phyloP scores from a whole-genome alignment of 2,797 vertebrate genomes.

The Champsocephalus esox region DNA sequence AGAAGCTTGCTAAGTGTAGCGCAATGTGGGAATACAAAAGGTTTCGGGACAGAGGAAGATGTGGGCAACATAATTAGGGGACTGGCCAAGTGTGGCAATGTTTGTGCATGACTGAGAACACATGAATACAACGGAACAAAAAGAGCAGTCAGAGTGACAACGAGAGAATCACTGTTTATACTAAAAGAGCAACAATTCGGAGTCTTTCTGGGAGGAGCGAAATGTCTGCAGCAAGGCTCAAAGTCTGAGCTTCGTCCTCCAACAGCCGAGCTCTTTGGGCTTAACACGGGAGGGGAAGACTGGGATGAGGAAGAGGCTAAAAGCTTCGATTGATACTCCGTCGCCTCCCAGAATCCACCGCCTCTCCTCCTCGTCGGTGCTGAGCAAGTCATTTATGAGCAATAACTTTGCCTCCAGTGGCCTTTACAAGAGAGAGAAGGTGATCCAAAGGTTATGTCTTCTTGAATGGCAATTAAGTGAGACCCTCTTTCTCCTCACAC shows the following conservation, averaged over 20 bases:
- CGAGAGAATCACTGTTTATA: constrained; percentile 26
- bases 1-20: constrained; percentile 32
- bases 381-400: constrained; percentile 43
- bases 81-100: constrained; percentile 46
- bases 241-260: constrained; percentile 50
- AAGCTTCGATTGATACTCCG: constrained; percentile 44
- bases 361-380: constrained; percentile 24
- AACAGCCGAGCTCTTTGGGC: constrained; percentile 45
- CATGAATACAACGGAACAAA: constrained; percentile 27
- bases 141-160: constrained; percentile 20
- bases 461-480: constrained; percentile 28
- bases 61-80: constrained; percentile 54
- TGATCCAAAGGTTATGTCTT: constrained; percentile 33
- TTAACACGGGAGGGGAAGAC: constrained; percentile 50
- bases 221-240: constrained; percentile 50
- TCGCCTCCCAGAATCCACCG: constrained; percentile 32
- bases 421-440: constrained; percentile 3
- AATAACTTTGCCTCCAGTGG: constrained; percentile 30
- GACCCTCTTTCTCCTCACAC: constrained; percentile 1
- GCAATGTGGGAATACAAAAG: constrained; percentile 15
- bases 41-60: constrained; percentile 33
- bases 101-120: constrained; percentile 37
- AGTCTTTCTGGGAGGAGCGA: constrained; percentile 38
- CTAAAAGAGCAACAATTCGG: constrained; percentile 31
- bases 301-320: constrained; percentile 51